A percentile compares a stretch with the other conserved stretches of the same genome.
Conservation (phyloP, 2,888 invertebrate species). For the Drosophila picticornis region DNA sequence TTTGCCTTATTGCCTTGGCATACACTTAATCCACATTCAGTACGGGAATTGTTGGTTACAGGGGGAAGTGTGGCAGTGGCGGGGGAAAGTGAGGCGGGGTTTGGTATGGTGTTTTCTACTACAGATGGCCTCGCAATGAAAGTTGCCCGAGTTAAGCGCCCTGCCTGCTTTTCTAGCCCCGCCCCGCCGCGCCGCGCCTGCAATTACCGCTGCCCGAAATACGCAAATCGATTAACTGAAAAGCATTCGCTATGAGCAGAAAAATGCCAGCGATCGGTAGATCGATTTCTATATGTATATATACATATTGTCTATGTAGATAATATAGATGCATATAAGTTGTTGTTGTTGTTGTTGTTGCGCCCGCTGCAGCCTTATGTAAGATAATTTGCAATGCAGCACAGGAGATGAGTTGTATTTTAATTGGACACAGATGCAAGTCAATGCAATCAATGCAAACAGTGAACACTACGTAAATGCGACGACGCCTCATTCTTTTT, state of each 20-base stretch:
- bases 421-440: constrained; percentile 60
- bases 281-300: constrained; percentile 17
- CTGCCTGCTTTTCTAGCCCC: constrained; percentile 9
- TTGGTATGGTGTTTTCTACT: neutral
- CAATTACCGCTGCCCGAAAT: constrained; percentile 78
- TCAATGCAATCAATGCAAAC: constrained; percentile 5
- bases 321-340: constrained; percentile 1
- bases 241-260: constrained; percentile 35
- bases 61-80: neutral
- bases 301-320: neutral
- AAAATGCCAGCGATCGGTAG: constrained; percentile 7
- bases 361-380: constrained; percentile 59
- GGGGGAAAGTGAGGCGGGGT: neutral
- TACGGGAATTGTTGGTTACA: constrained; percentile 5
- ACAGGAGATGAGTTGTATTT: constrained; percentile 76
- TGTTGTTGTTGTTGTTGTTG: constrained; percentile 12
- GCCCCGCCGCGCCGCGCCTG: constrained; percentile 2
- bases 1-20: constrained; percentile 70
- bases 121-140: constrained; percentile 65
- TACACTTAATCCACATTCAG: constrained; percentile 79
- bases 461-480: constrained; percentile 33
- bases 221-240: constrained; percentile 76
- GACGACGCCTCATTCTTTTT: constrained; percentile 38
- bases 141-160: constrained; percentile 57
- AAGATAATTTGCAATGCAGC: constrained; percentile 77